Conservation (phyloP, 2,888 invertebrate genomes). For the Pimpla rufipes region DNA sequence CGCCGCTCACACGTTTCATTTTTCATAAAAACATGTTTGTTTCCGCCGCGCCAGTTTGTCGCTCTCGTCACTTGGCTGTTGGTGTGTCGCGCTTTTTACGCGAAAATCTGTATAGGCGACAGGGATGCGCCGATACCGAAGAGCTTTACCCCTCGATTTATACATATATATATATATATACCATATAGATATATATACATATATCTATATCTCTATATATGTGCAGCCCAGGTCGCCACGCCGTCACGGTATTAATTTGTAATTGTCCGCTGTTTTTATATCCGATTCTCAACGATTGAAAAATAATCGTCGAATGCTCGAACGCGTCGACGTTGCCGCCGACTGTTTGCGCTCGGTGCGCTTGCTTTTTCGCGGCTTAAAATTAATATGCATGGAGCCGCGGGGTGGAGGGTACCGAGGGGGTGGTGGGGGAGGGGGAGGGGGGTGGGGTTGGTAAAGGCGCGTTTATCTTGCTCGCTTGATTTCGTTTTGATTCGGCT, state of each 20-base stretch:
- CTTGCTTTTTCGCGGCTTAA: constrained; percentile 84
- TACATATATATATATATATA: constrained; percentile 19
- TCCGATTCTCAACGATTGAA: constrained; percentile 80
- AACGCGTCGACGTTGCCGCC: constrained; percentile 49
- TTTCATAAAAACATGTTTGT: constrained; percentile 25
- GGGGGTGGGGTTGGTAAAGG: constrained; percentile 67
- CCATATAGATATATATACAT: constrained; percentile 1
- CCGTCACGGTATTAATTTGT: constrained; percentile 79
- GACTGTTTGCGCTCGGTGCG: constrained; percentile 67
- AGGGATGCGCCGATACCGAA: constrained; percentile 38
- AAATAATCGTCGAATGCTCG: constrained; percentile 80
- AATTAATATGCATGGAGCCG: constrained; percentile 85
- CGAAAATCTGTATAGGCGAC: constrained; percentile 60
- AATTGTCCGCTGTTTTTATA: constrained; percentile 82
- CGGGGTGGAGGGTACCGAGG: constrained; percentile 60
- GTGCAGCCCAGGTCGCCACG: constrained; percentile 22
- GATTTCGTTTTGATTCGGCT: constrained; percentile 84
- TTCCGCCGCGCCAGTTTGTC: constrained; percentile 29
- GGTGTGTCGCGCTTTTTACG: constrained; percentile 49
- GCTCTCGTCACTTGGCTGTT: constrained; percentile 68
- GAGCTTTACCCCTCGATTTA: constrained; percentile 45
- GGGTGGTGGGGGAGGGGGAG: constrained; percentile 6
- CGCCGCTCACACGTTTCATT: constrained; percentile 25
- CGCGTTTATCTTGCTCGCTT: constrained; percentile 84
- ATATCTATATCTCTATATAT: constrained; percentile 30